Conservation (phyloP, 2,888 invertebrate species). For the Caenorhabditis imperialis region DNA sequence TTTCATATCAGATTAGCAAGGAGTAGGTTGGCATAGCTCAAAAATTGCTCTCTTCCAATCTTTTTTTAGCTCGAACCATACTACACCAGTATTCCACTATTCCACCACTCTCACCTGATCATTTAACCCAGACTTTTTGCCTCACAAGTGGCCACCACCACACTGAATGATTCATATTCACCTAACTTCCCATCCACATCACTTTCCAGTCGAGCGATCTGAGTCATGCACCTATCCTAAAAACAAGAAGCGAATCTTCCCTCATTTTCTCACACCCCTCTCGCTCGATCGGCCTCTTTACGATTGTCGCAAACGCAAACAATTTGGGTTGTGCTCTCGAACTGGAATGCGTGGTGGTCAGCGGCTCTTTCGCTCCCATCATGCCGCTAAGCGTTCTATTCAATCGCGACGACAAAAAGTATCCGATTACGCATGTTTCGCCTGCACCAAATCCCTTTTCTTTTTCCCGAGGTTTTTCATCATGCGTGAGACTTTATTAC, state of each 20-base stretch:
- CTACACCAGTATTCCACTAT: no score
- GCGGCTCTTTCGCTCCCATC: slow-evolving; percentile 40
- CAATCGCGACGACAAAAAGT: slow-evolving; percentile 34
- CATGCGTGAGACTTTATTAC: slow-evolving; percentile 33
- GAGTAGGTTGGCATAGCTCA: no score
- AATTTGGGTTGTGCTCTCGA: slow-evolving; percentile 25
- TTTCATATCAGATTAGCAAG: no score
- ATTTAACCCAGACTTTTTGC: slow-evolving; percentile 29
- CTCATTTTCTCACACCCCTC: no score
- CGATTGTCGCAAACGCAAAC: slow-evolving; percentile 45
- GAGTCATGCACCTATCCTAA: no score
- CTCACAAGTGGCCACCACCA: slow-evolving; percentile 6
- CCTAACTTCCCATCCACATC: slow-evolving; percentile 4
- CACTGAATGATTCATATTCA: slow-evolving; percentile 47
- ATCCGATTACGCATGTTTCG: slow-evolving; percentile 52
- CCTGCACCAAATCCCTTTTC: slow-evolving; percentile 32
- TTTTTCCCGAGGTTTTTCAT: no score
- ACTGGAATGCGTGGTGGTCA: slow-evolving; percentile 47
- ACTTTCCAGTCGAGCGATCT: slow-evolving; percentile 27
- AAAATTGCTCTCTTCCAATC: no score
- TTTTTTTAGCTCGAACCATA: no score
- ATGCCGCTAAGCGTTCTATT: slow-evolving; percentile 54
- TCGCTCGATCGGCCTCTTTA: no score
- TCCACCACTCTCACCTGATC: not conserved
- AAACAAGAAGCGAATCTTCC: slow-evolving; percentile 13